phyloP scores from a whole-genome alignment of 2,797 vertebrate species.

The Peromyscus nudipes region DNA sequence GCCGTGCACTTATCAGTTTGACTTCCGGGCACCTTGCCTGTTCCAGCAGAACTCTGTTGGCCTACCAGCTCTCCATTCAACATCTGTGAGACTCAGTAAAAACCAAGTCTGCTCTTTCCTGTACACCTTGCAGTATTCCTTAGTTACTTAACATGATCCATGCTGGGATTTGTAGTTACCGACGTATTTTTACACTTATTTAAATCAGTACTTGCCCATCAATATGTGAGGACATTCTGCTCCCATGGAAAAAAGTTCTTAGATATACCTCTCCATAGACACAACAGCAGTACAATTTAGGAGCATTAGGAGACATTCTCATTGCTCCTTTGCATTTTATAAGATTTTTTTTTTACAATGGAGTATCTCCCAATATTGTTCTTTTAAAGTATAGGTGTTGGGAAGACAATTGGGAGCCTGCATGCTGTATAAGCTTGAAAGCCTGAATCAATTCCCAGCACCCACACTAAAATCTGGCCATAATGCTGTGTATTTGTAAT shows the following conservation, averaged over 20 bases:
- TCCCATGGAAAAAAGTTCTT: background rate
- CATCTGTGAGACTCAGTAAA: background rate
- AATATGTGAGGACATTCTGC: background rate
- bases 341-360: background rate
- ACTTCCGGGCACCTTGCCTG: background rate
- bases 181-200: background rate
- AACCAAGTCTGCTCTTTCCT: background rate
- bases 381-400: background rate
- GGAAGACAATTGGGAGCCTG: background rate
- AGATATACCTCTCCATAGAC: background rate
- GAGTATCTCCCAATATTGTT: background rate
- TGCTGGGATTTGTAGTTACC: background rate
- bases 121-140: background rate
- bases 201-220: conserved; percentile 4
- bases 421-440: background rate
- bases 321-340: background rate
- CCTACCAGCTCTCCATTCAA: background rate
- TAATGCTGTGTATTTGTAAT: too few relatives aligned
- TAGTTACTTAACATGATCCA: background rate
- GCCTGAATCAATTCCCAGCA: background rate
- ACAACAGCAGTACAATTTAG: background rate
- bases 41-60: background rate
- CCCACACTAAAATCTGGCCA: background rate
- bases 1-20: background rate
- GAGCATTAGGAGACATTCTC: background rate